phyloP scores from a whole-genome alignment of 2,797 vertebrate genomes.

The Tapirus indicus region DNA sequence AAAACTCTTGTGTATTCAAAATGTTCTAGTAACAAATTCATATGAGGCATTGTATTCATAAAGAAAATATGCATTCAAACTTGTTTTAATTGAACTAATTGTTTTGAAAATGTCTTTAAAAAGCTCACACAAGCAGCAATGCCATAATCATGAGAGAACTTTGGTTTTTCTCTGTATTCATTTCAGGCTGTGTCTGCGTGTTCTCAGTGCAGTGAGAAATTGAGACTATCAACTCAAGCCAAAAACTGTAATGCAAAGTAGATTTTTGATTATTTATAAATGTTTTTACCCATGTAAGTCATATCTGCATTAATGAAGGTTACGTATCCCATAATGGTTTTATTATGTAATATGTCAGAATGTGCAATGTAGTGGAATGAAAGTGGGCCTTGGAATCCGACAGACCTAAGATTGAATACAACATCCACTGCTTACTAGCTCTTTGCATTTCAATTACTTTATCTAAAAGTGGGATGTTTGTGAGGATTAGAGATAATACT shows the following conservation, averaged over 20 bases:
- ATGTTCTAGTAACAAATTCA: constrained; percentile 35
- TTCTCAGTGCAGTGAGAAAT: constrained; percentile 27
- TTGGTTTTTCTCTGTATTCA: not conserved
- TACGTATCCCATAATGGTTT: constrained; percentile 10
- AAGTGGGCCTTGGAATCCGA: not conserved
- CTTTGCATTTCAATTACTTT: constrained; percentile 31
- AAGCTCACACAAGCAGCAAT: not conserved
- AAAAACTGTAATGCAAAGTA: constrained; percentile 17
- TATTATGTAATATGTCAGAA: constrained; percentile 20
- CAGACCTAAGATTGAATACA: not conserved
- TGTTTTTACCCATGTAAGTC: not conserved
- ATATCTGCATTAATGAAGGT: constrained; percentile 49
- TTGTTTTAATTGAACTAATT: constrained; percentile 21
- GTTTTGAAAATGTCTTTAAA: constrained; percentile 2
- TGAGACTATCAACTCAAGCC: not conserved
- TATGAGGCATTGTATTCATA: constrained; percentile 4
- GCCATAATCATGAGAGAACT: not conserved
- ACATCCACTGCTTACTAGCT: not conserved
- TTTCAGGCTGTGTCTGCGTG: not conserved
- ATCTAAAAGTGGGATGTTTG: constrained; percentile 29
- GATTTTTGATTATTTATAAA: not conserved
- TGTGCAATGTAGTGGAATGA: not conserved
- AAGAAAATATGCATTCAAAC: constrained; percentile 47
- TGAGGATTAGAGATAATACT: constrained; percentile 21
- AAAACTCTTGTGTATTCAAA: constrained; percentile 50